Evolutionary conservation across 2,888 invertebrate genomes (phyloP).

Genomic region (Hipparchia semele): DNA sequence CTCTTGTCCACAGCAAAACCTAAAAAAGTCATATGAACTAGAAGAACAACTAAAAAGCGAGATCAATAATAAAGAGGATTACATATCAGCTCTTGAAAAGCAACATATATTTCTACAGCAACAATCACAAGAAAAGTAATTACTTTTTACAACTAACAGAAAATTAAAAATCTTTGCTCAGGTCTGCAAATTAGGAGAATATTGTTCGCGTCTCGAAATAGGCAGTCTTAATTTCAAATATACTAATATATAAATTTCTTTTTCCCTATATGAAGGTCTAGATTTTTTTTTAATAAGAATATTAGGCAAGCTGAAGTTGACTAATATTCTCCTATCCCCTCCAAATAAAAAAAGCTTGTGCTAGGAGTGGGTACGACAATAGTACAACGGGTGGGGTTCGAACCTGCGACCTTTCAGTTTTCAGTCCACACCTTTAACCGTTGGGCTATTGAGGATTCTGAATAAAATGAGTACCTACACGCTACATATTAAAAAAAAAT

Average conservation of each 20-base stretch:
- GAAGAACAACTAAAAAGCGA: constrained; percentile 53
- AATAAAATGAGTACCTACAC: not conserved
- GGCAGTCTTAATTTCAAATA: not conserved
- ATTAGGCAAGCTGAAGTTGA: too few species aligned
- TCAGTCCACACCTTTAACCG: too few species aligned
- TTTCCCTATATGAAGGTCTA: not conserved
- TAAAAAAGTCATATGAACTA: constrained; percentile 50
- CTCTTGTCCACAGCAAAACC: constrained; percentile 51
- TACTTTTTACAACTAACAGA: not conserved
- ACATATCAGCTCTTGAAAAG: constrained; percentile 58
- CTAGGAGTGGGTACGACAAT: too few species aligned
- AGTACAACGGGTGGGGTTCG: too few species aligned
- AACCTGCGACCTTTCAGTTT: too few species aligned
- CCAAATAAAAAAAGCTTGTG: too few species aligned
- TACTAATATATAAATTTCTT: not conserved
- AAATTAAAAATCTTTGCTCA: too few species aligned
- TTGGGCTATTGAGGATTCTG: too few species aligned
- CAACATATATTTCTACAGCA: constrained; percentile 54
- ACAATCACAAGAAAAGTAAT: constrained; percentile 60
- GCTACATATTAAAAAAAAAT: not conserved
- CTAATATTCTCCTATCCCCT: too few species aligned
- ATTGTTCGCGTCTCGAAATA: too few species aligned
- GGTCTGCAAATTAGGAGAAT: too few species aligned
- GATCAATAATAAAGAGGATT: constrained; percentile 56
- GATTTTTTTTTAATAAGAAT: not conserved